These are phyloP conservation scores for Malaclemys terrapin DNA, from an alignment of 2,113 vertebrate genomes.

Conservation along the genomic window DNA sequence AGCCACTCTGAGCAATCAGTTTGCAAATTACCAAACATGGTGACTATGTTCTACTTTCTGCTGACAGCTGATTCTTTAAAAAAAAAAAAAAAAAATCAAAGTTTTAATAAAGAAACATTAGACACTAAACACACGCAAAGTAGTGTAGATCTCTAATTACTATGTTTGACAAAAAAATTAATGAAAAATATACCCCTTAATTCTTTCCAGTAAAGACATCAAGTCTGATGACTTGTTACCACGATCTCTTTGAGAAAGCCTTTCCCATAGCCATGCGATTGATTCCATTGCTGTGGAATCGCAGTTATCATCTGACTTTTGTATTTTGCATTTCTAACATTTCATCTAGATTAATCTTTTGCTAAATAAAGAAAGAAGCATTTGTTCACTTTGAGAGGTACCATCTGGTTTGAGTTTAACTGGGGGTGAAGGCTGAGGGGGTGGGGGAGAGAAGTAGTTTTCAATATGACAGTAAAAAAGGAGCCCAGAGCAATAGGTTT, in stretches of 20 bases:
- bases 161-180: constrained; percentile 16
- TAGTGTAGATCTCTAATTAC: not conserved
- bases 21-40: not conserved
- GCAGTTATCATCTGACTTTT: not conserved
- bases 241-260: not conserved
- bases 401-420: constrained; percentile 12
- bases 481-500: not conserved
- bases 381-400: constrained; percentile 11
- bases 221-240: not conserved
- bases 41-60: not conserved
- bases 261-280: not conserved
- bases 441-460: rapidly evolving
- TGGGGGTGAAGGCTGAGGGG: not conserved
- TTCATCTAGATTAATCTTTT: not conserved
- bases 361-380: not conserved
- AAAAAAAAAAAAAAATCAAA: not conserved
- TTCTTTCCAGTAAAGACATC: not conserved
- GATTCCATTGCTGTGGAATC: not conserved
- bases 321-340: not conserved
- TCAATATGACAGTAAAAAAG: not conserved
- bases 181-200: not conserved
- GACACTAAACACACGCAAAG: not conserved
- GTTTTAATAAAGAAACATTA: not conserved
- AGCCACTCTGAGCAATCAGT: not conserved
- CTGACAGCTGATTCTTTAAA: not conserved